Evolutionary conservation across 2,797 vertebrate species (phyloP), one percentile per base, ranked within the genome.

Genomic region (Bryconaethiops microstoma): DNA sequence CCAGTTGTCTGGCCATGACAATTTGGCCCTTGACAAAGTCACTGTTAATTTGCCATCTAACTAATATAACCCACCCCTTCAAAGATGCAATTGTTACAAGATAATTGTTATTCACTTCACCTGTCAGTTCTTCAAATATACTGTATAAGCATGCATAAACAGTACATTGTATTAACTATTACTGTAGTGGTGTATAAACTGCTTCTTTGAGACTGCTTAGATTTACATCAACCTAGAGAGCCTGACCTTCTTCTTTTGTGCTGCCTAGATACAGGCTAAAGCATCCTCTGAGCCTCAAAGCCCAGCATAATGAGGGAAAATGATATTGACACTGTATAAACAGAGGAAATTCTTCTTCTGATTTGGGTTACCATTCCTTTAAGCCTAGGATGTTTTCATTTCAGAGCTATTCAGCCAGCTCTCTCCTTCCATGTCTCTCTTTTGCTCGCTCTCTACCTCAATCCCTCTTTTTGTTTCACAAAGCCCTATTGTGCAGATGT

Each of bases 351-450:
- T 72, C 71, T 77, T 76, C 59, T 35, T 39, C 39, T 74, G 69
- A 75, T 73, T 84, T 81, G 74, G 63, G 62, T 79, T 83, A 80
- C 62, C 40, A 4, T 74, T 84, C 69, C 76, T 60, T 87, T 75
- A 77, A 80, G 80, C 80, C 59, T 50, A n/a, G 52, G 54, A 78
- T 82, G 80, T 84, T 85, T 80, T 81, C 7, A 78, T 83, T 87
- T 80, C 45, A 40, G 64, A 29, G 29, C 76, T 83, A 25, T 77
- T 81, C 48, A 70, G 60, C 48, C 67, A 81, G 48, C 14, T 17
- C 70, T 19, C 45, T 14, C 35, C 48, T 10, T 50, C 48, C 48
- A 50, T 50, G 6, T 42, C 63, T 23, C 4, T 35, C 42, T 64
- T 29, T 39, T 9, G 5, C 42, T 42, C 42, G 5, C 42, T 42